Percentiles rank a stretch among this genome's conserved stretches.
These are phyloP conservation scores for Lutjanus campechanus DNA, from an alignment of 2,797 vertebrate species.

Conservation along the genomic window DNA sequence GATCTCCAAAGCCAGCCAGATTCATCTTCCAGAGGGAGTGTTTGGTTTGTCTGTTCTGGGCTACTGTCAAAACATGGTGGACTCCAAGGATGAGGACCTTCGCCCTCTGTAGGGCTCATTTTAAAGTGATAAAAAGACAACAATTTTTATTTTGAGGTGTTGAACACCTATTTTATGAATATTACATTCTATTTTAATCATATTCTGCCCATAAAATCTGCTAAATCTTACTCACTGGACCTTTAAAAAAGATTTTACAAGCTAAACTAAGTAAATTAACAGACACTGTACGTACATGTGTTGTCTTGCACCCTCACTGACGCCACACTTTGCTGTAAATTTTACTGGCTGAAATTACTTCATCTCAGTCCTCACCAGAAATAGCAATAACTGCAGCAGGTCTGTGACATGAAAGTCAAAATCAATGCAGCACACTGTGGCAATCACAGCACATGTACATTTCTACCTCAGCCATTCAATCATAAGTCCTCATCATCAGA, in stretches of 20 bases:
- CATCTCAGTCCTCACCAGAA: conserved; percentile 19
- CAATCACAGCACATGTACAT: conserved; percentile 52
- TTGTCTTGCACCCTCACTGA: not conserved
- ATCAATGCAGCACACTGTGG: conserved; percentile 42
- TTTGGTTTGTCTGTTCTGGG: no score
- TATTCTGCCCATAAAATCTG: no score
- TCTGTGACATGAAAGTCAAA: conserved; percentile 36
- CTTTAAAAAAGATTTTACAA: not conserved
- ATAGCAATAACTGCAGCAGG: conserved; percentile 26
- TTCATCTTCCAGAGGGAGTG: no score
- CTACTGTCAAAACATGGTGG: no score
- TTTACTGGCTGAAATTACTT: conserved; percentile 3
- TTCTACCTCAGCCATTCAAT: conserved; percentile 61
- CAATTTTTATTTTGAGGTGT: no score
- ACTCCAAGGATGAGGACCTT: no score
- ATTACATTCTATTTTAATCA: no score
- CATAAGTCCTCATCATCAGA: conserved; percentile 58
- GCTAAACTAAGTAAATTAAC: not conserved
- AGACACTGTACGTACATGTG: not conserved
- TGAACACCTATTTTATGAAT: no score
- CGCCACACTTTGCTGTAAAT: not conserved
- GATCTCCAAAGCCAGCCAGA: no score
- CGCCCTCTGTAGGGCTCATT: no score
- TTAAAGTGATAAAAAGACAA: no score
- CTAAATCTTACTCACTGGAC: no score